Evolutionary conservation across 1,140 invertebrate species (phyloP), one percentile per base, ranked within the genome.

Genomic region (Melipona quadrifasciata): DNA sequence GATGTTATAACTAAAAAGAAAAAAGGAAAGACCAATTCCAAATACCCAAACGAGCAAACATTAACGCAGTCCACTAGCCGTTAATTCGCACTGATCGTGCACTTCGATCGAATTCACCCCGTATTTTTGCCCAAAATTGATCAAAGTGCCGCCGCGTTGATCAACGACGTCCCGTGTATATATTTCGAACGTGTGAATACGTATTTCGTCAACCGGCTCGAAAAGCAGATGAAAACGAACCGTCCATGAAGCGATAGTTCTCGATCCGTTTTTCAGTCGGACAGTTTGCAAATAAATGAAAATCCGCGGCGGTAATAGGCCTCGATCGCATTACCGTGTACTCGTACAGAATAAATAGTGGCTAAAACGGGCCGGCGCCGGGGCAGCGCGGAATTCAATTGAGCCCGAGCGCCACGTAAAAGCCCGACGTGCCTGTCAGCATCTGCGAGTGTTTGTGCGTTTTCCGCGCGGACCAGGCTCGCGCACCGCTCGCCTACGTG

Each of bases 241-340:
- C 84, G 75, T 51, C 70, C 65, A 47, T 65, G 79, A 34, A n/a
- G 80, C 65, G 75, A 78, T 87, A 78, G 75, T 57, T 31, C 77
- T 85, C 70, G 65, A 76, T 76, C 83, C 73, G 79, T 76, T 87
- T 88, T 86, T 82, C 84, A 72, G 34, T 16, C 74, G 68, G 74
- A 57, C 58, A 76, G 81, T 84, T 86, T 86, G 87, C 84, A 89
- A 89, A 89, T 88, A 89, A 89, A 88, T 89, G 77, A 88, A 89
- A 86, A 89, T 88, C 80, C 65, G 68, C 84, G n/a, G 58, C 82
- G 68, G 74, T 86, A 84, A 89, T 87, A 86, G 87, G 73, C 57
- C 71, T 86, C 89, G 85, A 89, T 89, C 81, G 87, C 76, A 89
- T 89, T 89, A 89, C 68, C 85, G 68, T 83, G 84, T 83, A 83